A percentile compares a stretch with the other conserved stretches of the same genome.
These are phyloP conservation scores for Barypeithes pellucidus DNA, from an alignment of 2,888 invertebrate species.

Conservation along the genomic window DNA sequence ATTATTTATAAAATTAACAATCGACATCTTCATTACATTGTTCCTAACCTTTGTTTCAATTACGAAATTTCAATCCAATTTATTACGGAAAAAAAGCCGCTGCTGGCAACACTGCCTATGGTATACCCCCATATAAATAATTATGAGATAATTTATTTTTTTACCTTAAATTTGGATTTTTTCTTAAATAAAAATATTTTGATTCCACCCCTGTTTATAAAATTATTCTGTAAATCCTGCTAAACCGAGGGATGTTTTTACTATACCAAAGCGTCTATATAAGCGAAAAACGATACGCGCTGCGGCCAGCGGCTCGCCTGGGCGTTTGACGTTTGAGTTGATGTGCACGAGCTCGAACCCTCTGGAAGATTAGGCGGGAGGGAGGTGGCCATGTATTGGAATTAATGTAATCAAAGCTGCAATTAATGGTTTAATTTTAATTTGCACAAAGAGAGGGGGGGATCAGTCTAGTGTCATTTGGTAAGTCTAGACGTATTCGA, in stretches of 20 bases:
- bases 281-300: slow-evolving; percentile 7
- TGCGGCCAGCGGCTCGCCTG: slow-evolving; percentile 12
- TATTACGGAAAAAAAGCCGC: too few relatives aligned
- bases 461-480: not conserved
- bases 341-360: slow-evolving; percentile 23
- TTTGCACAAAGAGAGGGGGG: too few relatives aligned
- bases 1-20: too few relatives aligned
- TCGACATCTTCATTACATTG: too few relatives aligned
- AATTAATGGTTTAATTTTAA: slow-evolving; percentile 4
- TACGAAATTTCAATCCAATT: too few relatives aligned
- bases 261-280: slow-evolving; percentile 10
- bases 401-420: not conserved
- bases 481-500: slow-evolving; percentile 6
- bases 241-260: slow-evolving; percentile 23
- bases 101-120: too few relatives aligned
- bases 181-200: not conserved
- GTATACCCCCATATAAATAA: too few relatives aligned
- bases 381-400: not conserved
- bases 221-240: slow-evolving; percentile 17
- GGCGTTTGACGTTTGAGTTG: slow-evolving; percentile 30
- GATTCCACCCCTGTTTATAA: slow-evolving; percentile 5
- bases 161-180: too few relatives aligned
- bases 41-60: too few relatives aligned
- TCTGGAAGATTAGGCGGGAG: not conserved
- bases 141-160: too few relatives aligned